phyloP scores from a whole-genome alignment of 1,140 invertebrate species.

The Drosophila rhopaloa region DNA sequence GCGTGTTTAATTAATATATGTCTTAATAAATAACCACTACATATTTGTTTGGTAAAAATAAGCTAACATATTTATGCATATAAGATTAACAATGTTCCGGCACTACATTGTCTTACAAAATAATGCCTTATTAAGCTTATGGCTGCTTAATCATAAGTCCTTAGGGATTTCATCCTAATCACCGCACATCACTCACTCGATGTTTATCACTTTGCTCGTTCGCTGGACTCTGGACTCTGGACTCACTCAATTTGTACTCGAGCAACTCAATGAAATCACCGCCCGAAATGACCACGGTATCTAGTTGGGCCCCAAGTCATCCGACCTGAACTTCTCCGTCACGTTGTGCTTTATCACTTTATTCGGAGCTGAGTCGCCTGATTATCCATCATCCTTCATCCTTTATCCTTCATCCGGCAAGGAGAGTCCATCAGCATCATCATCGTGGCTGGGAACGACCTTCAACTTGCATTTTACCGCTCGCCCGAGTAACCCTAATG shows the following conservation, averaged over 20 bases:
- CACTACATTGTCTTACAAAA: not conserved
- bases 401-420: conserved; percentile 35
- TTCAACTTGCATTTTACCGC: conserved; percentile 13
- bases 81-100: not conserved
- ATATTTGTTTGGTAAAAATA: too few species aligned
- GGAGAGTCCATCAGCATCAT: conserved; percentile 17
- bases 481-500: conserved; percentile 57
- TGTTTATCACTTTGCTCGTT: not conserved
- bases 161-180: not conserved
- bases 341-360: conserved; percentile 37
- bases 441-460: conserved; percentile 12
- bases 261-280: conserved; percentile 23
- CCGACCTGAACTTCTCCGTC: conserved; percentile 26
- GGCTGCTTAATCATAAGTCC: not conserved
- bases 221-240: not conserved
- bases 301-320: conserved; percentile 12
- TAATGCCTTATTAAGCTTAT: not conserved
- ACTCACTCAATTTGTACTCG: conserved; percentile 25
- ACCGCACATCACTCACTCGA: not conserved
- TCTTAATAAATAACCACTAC: too few species aligned
- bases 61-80: too few species aligned
- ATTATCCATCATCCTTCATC: conserved; percentile 28
- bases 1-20: too few species aligned
- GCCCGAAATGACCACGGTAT: conserved; percentile 15
- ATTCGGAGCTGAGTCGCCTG: conserved; percentile 35